phyloP scores from a whole-genome alignment of 2,888 invertebrate species.

The Trichogramma dendrolimi region DNA sequence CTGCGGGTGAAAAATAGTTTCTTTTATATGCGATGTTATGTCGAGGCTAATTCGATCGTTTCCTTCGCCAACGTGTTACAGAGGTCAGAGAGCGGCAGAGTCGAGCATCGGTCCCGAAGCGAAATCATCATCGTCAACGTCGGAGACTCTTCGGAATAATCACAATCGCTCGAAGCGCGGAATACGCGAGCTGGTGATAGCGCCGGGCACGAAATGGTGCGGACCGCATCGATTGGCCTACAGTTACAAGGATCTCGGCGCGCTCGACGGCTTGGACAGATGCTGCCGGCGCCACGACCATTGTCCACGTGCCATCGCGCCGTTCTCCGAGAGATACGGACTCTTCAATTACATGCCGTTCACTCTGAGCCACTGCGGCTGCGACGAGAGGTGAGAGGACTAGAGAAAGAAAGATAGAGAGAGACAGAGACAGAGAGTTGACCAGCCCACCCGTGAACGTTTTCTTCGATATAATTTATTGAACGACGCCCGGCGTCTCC shows the following conservation, averaged over 20 bases:
- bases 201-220: slow-evolving; percentile 92
- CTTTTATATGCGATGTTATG: no score
- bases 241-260: slow-evolving; percentile 78
- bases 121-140: background rate
- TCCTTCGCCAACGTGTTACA: slow-evolving; percentile 5
- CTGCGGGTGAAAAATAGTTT: background rate
- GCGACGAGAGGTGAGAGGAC: slow-evolving; percentile 74
- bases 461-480: no score
- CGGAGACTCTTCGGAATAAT: background rate
- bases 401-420: background rate
- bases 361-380: slow-evolving; percentile 87
- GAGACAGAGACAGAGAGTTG: no score
- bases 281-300: slow-evolving; percentile 83
- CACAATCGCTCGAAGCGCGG: slow-evolving; percentile 19
- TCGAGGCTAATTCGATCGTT: slow-evolving; percentile 14
- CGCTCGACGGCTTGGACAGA: slow-evolving; percentile 76
- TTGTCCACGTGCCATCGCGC: slow-evolving; percentile 80
- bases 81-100: slow-evolving; percentile 42
- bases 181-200: slow-evolving; percentile 64
- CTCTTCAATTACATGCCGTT: slow-evolving; percentile 86
- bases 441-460: no score
- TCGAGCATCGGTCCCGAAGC: slow-evolving; percentile 54
- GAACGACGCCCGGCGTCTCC: no score
- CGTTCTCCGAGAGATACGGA: slow-evolving; percentile 78
- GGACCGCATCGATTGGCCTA: slow-evolving; percentile 81